These are phyloP conservation scores for Jordanella pulchra DNA, from an alignment of 2,797 vertebrate genomes.

Conservation along the genomic window DNA sequence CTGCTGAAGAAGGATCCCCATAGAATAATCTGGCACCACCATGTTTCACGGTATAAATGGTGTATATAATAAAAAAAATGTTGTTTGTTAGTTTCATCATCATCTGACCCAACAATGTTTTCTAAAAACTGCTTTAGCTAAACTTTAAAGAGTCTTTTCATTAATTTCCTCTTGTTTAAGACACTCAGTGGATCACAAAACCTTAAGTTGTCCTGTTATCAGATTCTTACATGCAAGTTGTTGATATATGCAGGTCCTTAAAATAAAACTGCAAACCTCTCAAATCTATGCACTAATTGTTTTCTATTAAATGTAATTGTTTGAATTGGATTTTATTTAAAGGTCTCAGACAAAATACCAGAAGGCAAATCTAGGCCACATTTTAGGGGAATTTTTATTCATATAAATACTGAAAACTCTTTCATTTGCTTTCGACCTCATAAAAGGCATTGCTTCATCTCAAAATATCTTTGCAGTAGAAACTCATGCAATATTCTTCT, in stretches of 20 bases:
- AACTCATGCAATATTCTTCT: slow-evolving; percentile 34
- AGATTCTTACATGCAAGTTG: background rate
- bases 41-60: too few species aligned
- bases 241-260: background rate
- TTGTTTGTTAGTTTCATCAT: background rate
- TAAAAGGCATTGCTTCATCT: too few species aligned
- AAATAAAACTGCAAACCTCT: background rate
- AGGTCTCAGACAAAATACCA: background rate
- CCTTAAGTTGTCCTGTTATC: background rate
- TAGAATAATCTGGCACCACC: background rate
- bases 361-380: background rate
- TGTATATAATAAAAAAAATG: too few species aligned
- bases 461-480: background rate
- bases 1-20: background rate
- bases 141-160: background rate
- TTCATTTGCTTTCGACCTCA: too few species aligned
- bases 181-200: background rate
- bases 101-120: background rate
- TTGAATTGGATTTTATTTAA: background rate
- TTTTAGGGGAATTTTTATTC: too few species aligned
- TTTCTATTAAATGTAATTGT: background rate
- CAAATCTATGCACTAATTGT: slow-evolving; percentile 1
- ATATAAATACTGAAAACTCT: too few species aligned
- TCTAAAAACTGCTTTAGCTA: background rate
- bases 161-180: background rate